Evolutionary conservation across 2,888 invertebrate genomes (phyloP), one percentile per base, ranked within the genome.

Genomic region (Macroteleia sp.): DNA sequence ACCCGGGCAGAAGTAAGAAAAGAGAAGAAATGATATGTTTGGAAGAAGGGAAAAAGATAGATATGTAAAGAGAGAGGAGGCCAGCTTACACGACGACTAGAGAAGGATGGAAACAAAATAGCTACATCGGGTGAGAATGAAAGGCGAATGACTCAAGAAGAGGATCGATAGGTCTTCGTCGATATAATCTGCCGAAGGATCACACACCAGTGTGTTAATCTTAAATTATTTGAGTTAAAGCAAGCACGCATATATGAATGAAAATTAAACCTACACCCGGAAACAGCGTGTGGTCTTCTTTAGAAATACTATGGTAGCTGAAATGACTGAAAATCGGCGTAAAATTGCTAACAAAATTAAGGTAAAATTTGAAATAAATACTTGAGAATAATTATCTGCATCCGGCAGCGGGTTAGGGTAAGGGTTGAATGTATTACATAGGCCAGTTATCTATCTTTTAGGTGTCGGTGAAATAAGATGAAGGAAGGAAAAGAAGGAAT

Each of bases 81-180:
- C 12, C 46, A 12, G 5, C 10, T 22, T 3, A 19, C 14, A 36
- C 17, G 39, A 10, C 32, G 36, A 25, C 8, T 12, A 44, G 25
- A 77, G 56, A 44, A 57, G 39, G 54, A 73, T 30, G 64, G 46
- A 54, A 56, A 30, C 22, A 48, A 71, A 71, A 62, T 62, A 54
- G 32, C 61, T 17, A 5, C 54, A 19, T 54, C 46, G 54, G 46
- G 61, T 62, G 71, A 50, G 59, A 71, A 71, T 71, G 61, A 59
- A 61, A 71, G 71, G 71, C 61, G 71, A 70, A 61, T 52, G 61
- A 61, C 61, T 61, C 44, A 34, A 59, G 59, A 59, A 52, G n/a
- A n/a, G n/a, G 52, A 61, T 59, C 52, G 44, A 66, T 66, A 32
- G 19, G 41, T 28, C 42, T 39, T 9, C 3, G 32, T 1, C 30